Conservation (phyloP, 1,140 invertebrate genomes). For the Odontomachus brunneus region DNA sequence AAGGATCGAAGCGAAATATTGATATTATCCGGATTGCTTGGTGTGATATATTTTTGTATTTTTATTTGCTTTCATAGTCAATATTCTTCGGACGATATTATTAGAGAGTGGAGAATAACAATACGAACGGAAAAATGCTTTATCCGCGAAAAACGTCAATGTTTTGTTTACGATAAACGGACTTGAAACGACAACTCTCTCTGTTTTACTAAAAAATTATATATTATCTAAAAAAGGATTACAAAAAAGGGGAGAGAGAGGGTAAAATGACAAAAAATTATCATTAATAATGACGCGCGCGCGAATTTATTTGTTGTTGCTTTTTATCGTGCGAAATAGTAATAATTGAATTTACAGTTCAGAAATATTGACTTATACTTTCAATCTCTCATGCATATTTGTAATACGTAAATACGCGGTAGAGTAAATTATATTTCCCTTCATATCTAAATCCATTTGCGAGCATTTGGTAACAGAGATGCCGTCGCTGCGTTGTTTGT, state of each 20-base stretch:
- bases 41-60: neutral
- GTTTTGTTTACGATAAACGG: no score
- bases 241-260: no score
- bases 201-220: no score
- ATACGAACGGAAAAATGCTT: no score
- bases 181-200: no score
- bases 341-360: neutral
- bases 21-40: neutral
- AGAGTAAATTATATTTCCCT: slow-evolving; percentile 69
- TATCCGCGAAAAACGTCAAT: no score
- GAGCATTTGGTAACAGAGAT: slow-evolving; percentile 62
- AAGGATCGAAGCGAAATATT: neutral
- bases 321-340: neutral
- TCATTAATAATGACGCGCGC: no score
- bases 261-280: no score
- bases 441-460: slow-evolving; percentile 73
- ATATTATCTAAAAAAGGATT: no score
- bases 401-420: slow-evolving; percentile 15
- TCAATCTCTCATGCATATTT: neutral
- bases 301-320: no score
- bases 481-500: neutral
- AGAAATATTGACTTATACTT: neutral
- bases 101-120: no score
- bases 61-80: neutral
- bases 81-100: neutral